A percentile compares a stretch with the other conserved stretches of the same genome.
Conservation (phyloP, 2,113 vertebrate genomes). For the Rallus limicola region DNA sequence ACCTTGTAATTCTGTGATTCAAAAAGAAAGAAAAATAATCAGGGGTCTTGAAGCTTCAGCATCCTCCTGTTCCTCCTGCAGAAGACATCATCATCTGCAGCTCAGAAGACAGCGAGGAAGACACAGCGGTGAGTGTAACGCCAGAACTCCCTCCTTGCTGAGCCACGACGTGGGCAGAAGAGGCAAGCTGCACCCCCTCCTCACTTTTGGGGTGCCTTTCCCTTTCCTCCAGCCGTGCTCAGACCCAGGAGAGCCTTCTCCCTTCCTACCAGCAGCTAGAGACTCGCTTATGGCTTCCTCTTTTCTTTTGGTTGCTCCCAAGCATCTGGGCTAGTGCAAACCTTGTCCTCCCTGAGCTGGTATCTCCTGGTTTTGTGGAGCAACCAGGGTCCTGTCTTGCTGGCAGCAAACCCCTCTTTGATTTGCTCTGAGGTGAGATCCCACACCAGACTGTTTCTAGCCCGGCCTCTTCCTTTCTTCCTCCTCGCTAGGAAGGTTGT, state of each 20-base stretch:
- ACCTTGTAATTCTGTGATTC: too few relatives aligned
- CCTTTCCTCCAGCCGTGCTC: not conserved
- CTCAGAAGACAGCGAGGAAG: conserved; percentile 68
- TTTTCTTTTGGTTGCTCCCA: not conserved
- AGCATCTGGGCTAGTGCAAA: not conserved
- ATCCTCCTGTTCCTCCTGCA: not conserved
- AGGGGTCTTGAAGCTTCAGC: not conserved
- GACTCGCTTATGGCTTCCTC: not conserved
- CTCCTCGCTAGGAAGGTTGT: not conserved
- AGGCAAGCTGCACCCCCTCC: not conserved
- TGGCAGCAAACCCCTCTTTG: not conserved
- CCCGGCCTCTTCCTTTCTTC: not conserved
- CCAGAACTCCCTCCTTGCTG: not conserved
- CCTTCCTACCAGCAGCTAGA: not conserved
- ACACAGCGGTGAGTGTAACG: conserved; percentile 49
- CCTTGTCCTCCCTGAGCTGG: not conserved
- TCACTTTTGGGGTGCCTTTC: not conserved
- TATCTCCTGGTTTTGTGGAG: not conserved
- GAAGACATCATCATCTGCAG: conserved; percentile 73
- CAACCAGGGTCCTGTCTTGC: not conserved
- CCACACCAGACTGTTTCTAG: not conserved
- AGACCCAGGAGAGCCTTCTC: not conserved
- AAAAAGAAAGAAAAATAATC: too few relatives aligned
- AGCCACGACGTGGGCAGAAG: not conserved
- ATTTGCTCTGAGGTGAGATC: not conserved